A percentile compares a stretch with the other conserved stretches of the same genome.
Evolutionary conservation across 2,888 invertebrate genomes (phyloP).

Genomic region (Aleiodes testaceus): DNA sequence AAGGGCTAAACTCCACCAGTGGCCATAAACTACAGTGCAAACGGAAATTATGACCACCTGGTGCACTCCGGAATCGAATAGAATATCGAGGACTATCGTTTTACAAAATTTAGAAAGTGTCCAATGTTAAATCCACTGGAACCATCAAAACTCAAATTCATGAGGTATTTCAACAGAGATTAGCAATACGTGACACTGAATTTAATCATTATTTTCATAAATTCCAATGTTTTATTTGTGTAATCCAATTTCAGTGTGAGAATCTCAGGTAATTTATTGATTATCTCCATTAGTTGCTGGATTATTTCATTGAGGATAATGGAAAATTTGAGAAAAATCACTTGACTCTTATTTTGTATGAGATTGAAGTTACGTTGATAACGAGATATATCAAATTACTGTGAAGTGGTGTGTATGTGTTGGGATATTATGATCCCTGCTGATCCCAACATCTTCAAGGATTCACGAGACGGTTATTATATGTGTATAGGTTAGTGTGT

Average conservation of each 20-base stretch:
- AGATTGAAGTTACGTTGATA: slow-evolving; percentile 42
- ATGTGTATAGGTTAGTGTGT: slow-evolving; percentile 17
- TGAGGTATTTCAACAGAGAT: too few relatives aligned
- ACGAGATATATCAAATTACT: slow-evolving; percentile 54
- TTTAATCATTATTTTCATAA: too few relatives aligned
- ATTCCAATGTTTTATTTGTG: too few relatives aligned
- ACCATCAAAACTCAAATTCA: too few relatives aligned
- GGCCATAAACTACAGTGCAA: slow-evolving; percentile 36
- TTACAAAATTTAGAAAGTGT: too few relatives aligned
- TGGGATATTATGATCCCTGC: slow-evolving; percentile 51
- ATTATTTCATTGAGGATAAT: too few relatives aligned
- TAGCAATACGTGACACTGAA: too few relatives aligned
- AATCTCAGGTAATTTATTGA: too few relatives aligned
- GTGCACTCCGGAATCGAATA: slow-evolving; percentile 38
- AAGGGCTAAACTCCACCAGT: slow-evolving; percentile 15
- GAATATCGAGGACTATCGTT: slow-evolving; percentile 35
- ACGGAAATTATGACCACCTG: slow-evolving; percentile 44
- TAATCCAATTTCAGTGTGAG: too few relatives aligned
- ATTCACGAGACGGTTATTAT: slow-evolving; percentile 29
- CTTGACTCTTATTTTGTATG: not conserved
- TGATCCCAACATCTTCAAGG: slow-evolving; percentile 42
- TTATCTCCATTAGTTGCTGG: too few relatives aligned
- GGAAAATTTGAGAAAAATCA: too few relatives aligned
- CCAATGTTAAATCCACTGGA: too few relatives aligned
- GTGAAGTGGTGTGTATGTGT: slow-evolving; percentile 38